Evolutionary conservation across 2,888 invertebrate species (phyloP), one percentile per base, ranked within the genome.

Genomic region (Panzeria rudis): DNA sequence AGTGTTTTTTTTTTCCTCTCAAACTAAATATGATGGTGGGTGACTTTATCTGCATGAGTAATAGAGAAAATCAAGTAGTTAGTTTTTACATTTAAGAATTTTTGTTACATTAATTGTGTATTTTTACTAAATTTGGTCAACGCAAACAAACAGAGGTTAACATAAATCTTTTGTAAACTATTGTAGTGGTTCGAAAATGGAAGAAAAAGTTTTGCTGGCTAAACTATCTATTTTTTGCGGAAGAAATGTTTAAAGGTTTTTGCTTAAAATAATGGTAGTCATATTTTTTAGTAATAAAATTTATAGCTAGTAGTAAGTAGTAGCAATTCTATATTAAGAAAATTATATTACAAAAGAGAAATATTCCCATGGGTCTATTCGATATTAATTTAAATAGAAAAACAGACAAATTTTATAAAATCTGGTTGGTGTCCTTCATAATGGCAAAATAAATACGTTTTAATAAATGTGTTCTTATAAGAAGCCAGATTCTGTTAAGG

Each of bases 61-160:
- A n/a, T 20, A 38, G 69, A 68, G 38, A 23, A 61, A 35, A 73
- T 35, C 56, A 47, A 11, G 6, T 17, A 59, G 44, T 78, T 71
- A 44, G 44, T 56, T 82, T 69, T 25, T n/a, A 41, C n/a, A 61
- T 80, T 73, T 64, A 47, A 64, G 13, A 59, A 25, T 41, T 50
- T 69, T 78, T 50, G 23, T 56, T 69, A 75, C 79, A 79, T 56
- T 84, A 79, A 84, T 84, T 84, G 84, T 79, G 64, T 75, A 83
- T 75, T 75, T 83, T 79, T 79, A 84, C 83, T 84, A 79, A 84
- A 79, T 84, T 79, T 84, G 83, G 79, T 79, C 62, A 84, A 56
- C 23, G 61, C 32, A 54, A 56, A 69, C 54, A 7, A 5, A 29
- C 29, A 56, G 61, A 62, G 75, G 54, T 54, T 47, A 44, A 44